Percentiles rank a stretch among this genome's conserved stretches.
Evolutionary conservation across 1,140 invertebrate genomes (phyloP).

Genomic region (Drosophila lini): DNA sequence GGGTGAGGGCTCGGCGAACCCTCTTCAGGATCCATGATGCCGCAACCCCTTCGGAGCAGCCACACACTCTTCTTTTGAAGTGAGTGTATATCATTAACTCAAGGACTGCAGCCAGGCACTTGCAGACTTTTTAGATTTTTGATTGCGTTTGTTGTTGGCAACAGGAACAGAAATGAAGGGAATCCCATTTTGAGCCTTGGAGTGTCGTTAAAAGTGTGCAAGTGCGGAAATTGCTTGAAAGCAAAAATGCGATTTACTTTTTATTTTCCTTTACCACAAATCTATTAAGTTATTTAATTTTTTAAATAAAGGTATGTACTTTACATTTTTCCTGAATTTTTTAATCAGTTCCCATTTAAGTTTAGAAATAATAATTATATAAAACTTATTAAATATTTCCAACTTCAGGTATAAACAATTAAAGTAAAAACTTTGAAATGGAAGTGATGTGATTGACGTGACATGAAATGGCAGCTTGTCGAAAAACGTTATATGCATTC

Average conservation of each 20-base stretch:
- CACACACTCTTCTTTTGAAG: slow-evolving; percentile 63
- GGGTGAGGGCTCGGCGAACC: slow-evolving; percentile 27
- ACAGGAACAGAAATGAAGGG: slow-evolving; percentile 29
- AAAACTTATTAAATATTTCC: neutral
- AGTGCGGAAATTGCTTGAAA: slow-evolving; percentile 75
- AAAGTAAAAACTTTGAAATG: slow-evolving; percentile 31
- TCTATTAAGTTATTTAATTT: neutral
- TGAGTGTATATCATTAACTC: slow-evolving; percentile 81
- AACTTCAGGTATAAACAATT: slow-evolving; percentile 17
- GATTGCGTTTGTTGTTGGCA: slow-evolving; percentile 61
- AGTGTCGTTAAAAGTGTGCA: slow-evolving; percentile 52
- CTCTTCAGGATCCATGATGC: slow-evolving; percentile 57
- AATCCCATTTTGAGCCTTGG: slow-evolving; percentile 62
- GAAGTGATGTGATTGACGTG: slow-evolving; percentile 69
- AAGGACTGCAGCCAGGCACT: slow-evolving; percentile 69
- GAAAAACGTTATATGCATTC: slow-evolving; percentile 47
- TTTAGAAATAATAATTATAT: neutral
- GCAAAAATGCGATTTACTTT: slow-evolving; percentile 57
- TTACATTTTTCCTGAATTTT: too few relatives aligned
- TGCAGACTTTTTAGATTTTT: slow-evolving; percentile 70
- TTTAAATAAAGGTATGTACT: too few relatives aligned
- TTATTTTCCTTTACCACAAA: slow-evolving; percentile 29
- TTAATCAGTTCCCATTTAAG: too few relatives aligned
- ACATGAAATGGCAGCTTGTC: slow-evolving; percentile 70
- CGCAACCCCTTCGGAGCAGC: slow-evolving; percentile 25